These are phyloP conservation scores for Coleophora flavipennella DNA, from an alignment of 2,888 invertebrate genomes.

Conservation along the genomic window DNA sequence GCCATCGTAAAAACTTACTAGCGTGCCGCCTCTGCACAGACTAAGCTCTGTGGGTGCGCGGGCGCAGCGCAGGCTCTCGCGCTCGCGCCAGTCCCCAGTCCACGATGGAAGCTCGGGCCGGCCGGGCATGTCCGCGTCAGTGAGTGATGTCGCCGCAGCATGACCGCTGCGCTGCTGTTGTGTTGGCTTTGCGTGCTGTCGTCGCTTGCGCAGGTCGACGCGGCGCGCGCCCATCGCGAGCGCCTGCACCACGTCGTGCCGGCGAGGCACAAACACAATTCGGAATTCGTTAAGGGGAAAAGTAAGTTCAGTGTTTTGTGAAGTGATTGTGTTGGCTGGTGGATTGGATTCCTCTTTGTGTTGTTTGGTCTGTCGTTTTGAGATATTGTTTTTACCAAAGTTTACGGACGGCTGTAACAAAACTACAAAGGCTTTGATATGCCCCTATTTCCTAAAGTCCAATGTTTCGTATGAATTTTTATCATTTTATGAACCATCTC, in stretches of 20 bases:
- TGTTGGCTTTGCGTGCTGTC: constrained; percentile 45
- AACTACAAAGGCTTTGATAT: no score
- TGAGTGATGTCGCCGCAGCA: constrained; percentile 69
- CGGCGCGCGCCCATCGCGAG: constrained; percentile 39
- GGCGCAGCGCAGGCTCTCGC: constrained; percentile 43
- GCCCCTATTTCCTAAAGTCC: no score
- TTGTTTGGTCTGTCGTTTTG: no score
- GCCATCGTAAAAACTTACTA: no score
- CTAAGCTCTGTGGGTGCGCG: constrained; percentile 44
- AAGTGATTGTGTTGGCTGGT: neutral
- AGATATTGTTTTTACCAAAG: constrained; percentile 11
- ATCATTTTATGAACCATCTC: no score
- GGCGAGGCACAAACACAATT: constrained; percentile 52
- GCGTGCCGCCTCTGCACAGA: constrained; percentile 20
- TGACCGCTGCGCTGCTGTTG: constrained; percentile 52
- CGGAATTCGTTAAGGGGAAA: constrained; percentile 85
- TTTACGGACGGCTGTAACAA: no score
- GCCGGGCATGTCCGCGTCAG: constrained; percentile 46
- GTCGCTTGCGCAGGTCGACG: constrained; percentile 24
- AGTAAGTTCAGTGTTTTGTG: constrained; percentile 73
- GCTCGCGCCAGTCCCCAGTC: constrained; percentile 47
- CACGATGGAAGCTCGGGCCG: constrained; percentile 59
- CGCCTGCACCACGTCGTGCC: constrained; percentile 37
- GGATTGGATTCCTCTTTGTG: no score
- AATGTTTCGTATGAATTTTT: no score